Conservation (phyloP, 2,113 vertebrate genomes). For the Mionectes macconnelli region DNA sequence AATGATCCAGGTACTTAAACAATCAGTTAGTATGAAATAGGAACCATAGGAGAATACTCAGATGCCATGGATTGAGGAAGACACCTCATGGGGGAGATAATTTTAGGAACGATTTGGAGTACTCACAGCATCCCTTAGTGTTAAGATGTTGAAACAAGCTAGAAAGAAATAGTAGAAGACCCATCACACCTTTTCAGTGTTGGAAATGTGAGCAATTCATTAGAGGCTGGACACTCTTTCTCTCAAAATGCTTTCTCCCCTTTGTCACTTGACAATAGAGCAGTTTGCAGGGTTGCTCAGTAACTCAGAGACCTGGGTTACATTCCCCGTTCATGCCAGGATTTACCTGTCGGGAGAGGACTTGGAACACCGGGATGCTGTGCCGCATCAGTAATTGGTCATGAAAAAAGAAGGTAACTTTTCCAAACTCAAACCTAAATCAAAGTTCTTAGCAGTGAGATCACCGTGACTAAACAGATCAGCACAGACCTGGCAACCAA, state of each 20-base stretch:
- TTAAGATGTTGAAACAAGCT: neutral
- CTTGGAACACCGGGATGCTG: rapidly evolving
- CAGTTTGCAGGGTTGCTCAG: neutral
- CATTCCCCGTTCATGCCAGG: neutral
- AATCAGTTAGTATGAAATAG: neutral
- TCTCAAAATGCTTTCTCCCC: neutral
- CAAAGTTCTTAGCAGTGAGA: neutral
- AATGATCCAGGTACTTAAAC: neutral
- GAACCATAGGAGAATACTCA: neutral
- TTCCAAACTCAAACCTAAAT: neutral
- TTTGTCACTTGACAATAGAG: neutral
- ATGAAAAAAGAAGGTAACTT: neutral
- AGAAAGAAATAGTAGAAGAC: neutral
- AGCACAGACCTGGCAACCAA: neutral
- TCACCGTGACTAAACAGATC: neutral
- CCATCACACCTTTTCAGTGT: neutral
- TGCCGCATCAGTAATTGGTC: too few relatives aligned
- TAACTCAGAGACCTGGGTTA: neutral
- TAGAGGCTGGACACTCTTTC: neutral
- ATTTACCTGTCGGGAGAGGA: neutral
- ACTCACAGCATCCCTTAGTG: neutral
- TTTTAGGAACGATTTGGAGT: neutral
- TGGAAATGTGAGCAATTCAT: neutral
- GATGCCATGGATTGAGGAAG: neutral
- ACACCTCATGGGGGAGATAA: neutral